Evolutionary conservation across 2,113 vertebrate genomes (phyloP), one percentile per base, ranked within the genome.

Genomic region (Tragulus kanchil): DNA sequence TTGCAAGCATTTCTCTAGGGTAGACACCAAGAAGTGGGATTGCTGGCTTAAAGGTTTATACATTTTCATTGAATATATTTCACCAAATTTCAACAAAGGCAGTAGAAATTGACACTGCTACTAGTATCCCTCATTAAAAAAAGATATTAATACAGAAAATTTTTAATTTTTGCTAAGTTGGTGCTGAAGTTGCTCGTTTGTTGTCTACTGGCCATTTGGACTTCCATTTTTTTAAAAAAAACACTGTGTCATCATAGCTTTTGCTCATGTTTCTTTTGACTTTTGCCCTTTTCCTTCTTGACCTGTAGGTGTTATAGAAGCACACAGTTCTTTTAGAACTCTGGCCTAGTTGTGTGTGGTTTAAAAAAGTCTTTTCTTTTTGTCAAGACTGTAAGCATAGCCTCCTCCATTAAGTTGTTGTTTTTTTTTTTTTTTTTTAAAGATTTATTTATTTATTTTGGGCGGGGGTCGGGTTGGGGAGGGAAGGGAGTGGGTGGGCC

Each of bases 101-200:
- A 28, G 8, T 23, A 2, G 23, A 50, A 69, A 16, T 81, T 73
- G 36, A 54, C 56, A 36, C 10, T 17, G 17, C 7, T 73, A 10
- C 52, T 31, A 28, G 28, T 16, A 42, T 50, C 11, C 36, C 31
- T 45, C 9, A 7, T 75, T 11, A 19, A 31, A 31, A 45, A 4
- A 25, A 73, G 42, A 13, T 73, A 73, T 42, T 82, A 19, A 62
- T 62, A 56, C 5, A 50, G 16, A 62, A 69, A 36, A 25, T 89
- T 75, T 8, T 64, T 84, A 82, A 54, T 59, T 91, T 93, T 95
- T 93, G 42, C 77, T 79, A 10, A 77, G 73, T 89, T 77, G 56
- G 26, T 59, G 10, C 19, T n/a, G 14, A 79, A 26, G 50, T 59
- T 82, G 31, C 19, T 42, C 7, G 15, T 69, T 79, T 67, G 77